Percentiles rank a stretch among this genome's conserved stretches.
phyloP scores from a whole-genome alignment of 2,797 vertebrate species.

The Falco naumanni region DNA sequence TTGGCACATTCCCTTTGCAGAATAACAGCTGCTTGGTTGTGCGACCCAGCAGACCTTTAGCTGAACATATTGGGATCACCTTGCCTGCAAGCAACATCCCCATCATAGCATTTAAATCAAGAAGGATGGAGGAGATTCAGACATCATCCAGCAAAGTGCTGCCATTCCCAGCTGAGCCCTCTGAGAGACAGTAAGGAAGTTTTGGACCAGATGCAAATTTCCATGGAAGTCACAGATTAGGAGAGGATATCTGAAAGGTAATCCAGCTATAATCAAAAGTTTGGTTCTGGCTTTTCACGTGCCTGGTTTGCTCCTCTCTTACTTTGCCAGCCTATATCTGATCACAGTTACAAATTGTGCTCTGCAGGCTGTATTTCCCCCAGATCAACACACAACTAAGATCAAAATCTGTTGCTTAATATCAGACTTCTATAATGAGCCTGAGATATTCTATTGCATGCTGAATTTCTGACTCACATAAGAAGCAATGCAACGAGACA shows the following conservation, averaged over 20 bases:
- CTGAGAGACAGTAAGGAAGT: background rate
- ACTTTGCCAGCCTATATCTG: background rate
- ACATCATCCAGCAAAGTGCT: background rate
- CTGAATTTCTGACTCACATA: constrained; percentile 30
- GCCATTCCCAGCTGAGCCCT: background rate
- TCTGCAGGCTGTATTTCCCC: background rate
- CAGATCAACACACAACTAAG: background rate
- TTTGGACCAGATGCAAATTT: background rate
- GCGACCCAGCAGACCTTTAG: background rate
- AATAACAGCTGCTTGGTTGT: background rate
- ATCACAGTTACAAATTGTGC: background rate
- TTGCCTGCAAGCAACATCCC: background rate
- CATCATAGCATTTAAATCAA: background rate
- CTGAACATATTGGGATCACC: background rate
- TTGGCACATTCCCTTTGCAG: background rate
- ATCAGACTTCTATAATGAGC: constrained; percentile 24
- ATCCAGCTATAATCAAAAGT: background rate
- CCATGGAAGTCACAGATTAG: background rate
- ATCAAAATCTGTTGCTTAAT: constrained; percentile 38
- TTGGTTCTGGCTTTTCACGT: background rate
- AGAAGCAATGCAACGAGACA: background rate
- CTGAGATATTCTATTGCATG: background rate
- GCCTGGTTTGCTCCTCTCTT: background rate
- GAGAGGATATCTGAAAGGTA: background rate
- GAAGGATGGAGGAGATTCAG: background rate